Conservation (phyloP, 2,797 vertebrate genomes). For the Gallinago solitaria region DNA sequence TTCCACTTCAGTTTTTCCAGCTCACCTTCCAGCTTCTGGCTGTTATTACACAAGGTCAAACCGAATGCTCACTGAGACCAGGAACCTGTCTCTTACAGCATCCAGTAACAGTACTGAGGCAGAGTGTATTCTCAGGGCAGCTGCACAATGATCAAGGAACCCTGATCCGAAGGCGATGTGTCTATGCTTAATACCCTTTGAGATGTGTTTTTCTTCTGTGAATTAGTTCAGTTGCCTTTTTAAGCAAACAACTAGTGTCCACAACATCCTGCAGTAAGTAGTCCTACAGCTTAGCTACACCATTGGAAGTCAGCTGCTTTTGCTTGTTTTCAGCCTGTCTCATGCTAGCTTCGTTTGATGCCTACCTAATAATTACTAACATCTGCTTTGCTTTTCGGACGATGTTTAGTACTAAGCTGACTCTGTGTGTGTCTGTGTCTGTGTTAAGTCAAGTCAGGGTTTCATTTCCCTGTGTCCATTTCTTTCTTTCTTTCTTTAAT, state of each 20-base stretch:
- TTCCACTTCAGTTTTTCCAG: background rate
- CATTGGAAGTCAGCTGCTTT: background rate
- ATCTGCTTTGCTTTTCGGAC: background rate
- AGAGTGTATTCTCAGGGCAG: background rate
- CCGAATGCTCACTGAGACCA: fast-evolving
- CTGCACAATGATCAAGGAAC: background rate
- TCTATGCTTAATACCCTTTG: background rate
- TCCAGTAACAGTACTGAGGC: background rate
- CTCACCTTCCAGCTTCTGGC: background rate
- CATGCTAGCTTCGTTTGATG: background rate
- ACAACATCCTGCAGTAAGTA: background rate
- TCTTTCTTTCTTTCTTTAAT: background rate
- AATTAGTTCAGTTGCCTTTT: background rate
- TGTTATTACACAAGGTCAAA: background rate
- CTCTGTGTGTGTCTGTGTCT: background rate
- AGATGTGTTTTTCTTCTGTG: background rate
- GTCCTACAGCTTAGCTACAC: background rate
- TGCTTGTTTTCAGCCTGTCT: background rate
- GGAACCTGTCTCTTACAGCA: background rate
- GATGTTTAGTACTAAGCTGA: background rate
- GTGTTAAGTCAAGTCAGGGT: background rate
- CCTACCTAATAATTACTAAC: background rate
- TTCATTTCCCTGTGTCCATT: background rate
- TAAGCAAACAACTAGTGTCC: background rate
- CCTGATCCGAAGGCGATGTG: background rate